A percentile compares a stretch with the other conserved stretches of the same genome.
Conservation (phyloP, 2,113 vertebrate species). For the Oceanodroma tethys region DNA sequence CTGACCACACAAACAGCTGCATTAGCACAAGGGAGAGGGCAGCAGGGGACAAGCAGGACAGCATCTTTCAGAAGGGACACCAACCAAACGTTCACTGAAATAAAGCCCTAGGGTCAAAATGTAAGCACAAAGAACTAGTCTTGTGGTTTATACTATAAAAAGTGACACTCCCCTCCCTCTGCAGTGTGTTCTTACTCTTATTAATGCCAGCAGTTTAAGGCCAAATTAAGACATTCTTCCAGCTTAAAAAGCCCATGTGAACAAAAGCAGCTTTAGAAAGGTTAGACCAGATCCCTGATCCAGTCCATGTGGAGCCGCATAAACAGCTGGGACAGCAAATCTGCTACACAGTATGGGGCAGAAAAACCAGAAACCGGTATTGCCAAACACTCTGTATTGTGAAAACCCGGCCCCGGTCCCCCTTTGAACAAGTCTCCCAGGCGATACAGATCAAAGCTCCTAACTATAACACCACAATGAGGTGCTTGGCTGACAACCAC, state of each 20-base stretch:
- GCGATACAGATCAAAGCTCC: fast-evolving
- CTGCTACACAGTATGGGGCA: not conserved
- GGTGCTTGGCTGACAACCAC: not conserved
- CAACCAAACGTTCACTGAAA: not conserved
- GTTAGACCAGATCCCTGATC: not conserved
- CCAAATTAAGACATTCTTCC: not conserved
- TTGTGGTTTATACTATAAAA: not conserved
- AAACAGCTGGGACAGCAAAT: not conserved
- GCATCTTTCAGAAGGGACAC: not conserved
- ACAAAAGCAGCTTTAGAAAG: not conserved
- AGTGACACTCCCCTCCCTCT: not conserved
- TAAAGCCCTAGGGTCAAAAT: not conserved
- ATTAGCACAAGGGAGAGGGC: not conserved
- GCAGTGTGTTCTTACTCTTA: not conserved
- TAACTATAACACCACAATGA: not conserved
- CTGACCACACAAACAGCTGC: not conserved
- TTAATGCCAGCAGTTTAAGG: not conserved
- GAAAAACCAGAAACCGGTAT: not conserved
- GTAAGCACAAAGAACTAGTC: not conserved
- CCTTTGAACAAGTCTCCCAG: not conserved
- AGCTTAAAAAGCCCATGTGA: not conserved
- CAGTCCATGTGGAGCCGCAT: not conserved
- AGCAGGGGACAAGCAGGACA: not conserved
- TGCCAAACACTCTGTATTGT: not conserved
- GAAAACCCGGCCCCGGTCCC: fast-evolving